A percentile compares a stretch with the other conserved stretches of the same genome.
These are phyloP conservation scores for Bugulina stolonifera DNA, from an alignment of 2,888 invertebrate species.

Conservation along the genomic window DNA sequence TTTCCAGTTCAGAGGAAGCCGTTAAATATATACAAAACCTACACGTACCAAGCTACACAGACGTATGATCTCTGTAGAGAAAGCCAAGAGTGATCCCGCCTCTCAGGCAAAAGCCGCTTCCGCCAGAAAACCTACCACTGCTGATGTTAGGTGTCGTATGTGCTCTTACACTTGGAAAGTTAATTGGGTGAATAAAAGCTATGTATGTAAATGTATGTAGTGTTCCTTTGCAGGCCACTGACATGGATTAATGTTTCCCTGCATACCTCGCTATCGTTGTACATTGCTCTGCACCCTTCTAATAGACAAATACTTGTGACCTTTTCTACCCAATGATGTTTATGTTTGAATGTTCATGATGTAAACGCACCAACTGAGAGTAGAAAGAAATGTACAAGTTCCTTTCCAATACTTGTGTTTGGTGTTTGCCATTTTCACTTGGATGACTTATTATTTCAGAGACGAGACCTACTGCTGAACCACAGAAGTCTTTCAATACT, in stretches of 20 bases:
- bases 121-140: neutral
- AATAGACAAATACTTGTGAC: neutral
- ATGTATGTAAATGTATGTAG: neutral
- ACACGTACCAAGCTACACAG: constrained; percentile 90
- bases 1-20: constrained; percentile 82
- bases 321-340: no score
- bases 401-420: no score
- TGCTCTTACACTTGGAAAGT: neutral
- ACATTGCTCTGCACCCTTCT: neutral
- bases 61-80: constrained; percentile 87
- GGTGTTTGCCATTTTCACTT: no score
- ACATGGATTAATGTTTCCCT: neutral
- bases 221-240: neutral
- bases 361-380: no score
- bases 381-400: no score
- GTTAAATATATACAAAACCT: constrained; percentile 82
- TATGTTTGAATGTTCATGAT: no score
- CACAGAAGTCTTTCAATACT: no score
- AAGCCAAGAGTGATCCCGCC: constrained; percentile 56
- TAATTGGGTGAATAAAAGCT: neutral
- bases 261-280: no score
- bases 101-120: constrained; percentile 4
- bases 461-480: no score
- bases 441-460: no score
- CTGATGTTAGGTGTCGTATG: neutral